Base-by-base conservation (phyloP, 2,888 invertebrate species). In the Entomobrya multifasciata region DNA sequence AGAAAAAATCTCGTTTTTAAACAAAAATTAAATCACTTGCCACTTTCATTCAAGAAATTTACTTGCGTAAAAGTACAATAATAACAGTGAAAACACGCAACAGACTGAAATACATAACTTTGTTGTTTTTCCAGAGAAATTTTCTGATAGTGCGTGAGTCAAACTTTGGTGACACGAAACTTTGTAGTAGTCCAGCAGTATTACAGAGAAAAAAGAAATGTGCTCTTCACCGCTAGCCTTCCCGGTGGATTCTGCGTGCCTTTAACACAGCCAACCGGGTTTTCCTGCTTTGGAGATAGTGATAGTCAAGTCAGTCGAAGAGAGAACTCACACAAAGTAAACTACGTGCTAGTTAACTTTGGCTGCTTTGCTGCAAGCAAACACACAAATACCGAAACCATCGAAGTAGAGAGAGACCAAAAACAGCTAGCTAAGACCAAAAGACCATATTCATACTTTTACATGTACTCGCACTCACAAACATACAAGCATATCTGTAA, bases 241-340 rank as follows among this genome's bases (percentile, higher is more conserved):
- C 79, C 84, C 79, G 82, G 82, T 86, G 87, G 89, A 89, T 87
- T 89, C 89, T 89, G 89, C 84, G 89, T 87, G 87, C 79, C 87
- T 81, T 82, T 77, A 41, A 47, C 60, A 55, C 4, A 74, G 22
- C 76, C 55, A 84, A 74, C 87, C 87, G 84, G 87, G 87, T 85
- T 87, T 87, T 80, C 81, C 84, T 80, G 36, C 41, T 57, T 15
- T n/a, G 67, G 57, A 83, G 47, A 70, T 8, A 52, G n/a, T 27
- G 4, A 36, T 36, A 8, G 8, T 36, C n/a, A n/a, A n/a, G n/a
- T n/a, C n/a, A n/a, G 8, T 36, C 5, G 8, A 36, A 8, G 8
- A 36, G 36, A 36, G 49, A 49, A 52, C 47, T 47, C 36, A 20
- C 57, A 57, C 57, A 57, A 36, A 67, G 30, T 17, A 30, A 57